Conservation (phyloP, 2,888 invertebrate species). For the Dicroscelio sp. region DNA sequence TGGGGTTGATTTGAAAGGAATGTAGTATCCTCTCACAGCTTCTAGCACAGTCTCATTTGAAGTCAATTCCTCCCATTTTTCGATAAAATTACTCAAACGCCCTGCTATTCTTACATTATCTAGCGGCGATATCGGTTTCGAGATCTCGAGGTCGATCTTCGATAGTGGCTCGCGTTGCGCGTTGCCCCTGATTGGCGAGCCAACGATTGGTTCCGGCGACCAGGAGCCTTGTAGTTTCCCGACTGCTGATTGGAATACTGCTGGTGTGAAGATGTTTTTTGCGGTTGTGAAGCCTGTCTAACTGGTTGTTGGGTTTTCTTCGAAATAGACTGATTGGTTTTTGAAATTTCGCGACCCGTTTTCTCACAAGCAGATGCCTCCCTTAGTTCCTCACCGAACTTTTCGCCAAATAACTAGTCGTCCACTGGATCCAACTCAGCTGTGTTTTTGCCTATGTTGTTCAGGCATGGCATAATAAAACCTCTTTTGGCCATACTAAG, state of each 20-base stretch:
- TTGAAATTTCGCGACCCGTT: background rate
- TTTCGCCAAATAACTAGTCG: constrained; percentile 42
- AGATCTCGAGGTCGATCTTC: background rate
- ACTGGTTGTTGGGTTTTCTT: background rate
- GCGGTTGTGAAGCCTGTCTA: background rate
- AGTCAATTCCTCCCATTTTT: constrained; percentile 40
- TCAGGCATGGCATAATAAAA: constrained; percentile 16
- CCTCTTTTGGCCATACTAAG: constrained; percentile 20
- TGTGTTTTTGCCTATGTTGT: constrained; percentile 21
- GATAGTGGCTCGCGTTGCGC: background rate
- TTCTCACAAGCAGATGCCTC: constrained; percentile 15
- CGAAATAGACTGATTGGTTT: background rate
- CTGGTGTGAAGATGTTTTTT: background rate
- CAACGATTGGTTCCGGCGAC: background rate
- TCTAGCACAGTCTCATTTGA: constrained; percentile 12
- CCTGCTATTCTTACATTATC: constrained; percentile 23
- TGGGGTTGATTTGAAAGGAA: background rate
- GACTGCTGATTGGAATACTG: background rate
- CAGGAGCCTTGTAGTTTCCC: constrained; percentile 51
- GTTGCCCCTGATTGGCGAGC: constrained; percentile 33
- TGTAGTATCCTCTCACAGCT: constrained; percentile 12
- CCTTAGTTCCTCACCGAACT: constrained; percentile 31
- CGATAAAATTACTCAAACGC: background rate
- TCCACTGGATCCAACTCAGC: constrained; percentile 28
- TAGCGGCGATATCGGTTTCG: constrained; percentile 24